Percentiles rank a stretch among this genome's conserved stretches.
These are phyloP conservation scores for Nemurella pictetii DNA, from an alignment of 2,888 invertebrate species.

Conservation along the genomic window DNA sequence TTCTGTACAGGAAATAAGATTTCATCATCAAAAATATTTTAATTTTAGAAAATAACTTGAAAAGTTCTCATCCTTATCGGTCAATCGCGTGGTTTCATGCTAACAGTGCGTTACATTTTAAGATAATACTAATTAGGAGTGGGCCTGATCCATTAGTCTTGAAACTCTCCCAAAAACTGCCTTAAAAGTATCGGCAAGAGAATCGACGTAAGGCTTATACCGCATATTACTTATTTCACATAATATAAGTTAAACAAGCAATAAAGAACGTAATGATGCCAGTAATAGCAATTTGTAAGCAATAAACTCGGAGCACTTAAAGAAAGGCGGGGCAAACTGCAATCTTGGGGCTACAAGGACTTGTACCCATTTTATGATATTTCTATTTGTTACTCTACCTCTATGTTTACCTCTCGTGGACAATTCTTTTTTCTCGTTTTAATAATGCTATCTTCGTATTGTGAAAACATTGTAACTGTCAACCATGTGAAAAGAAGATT, in stretches of 20 bases:
- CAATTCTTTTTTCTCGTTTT: not conserved
- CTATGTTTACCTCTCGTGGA: not conserved
- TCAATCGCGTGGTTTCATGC: not conserved
- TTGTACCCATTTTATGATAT: too few species aligned
- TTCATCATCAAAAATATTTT: not conserved
- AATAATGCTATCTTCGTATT: not conserved
- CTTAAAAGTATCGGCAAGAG: not conserved
- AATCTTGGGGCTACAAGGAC: not conserved
- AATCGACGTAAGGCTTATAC: not conserved
- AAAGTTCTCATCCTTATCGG: not conserved
- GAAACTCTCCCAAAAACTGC: not conserved
- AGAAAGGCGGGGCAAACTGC: not conserved
- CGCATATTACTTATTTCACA: not conserved
- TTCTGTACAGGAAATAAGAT: not conserved
- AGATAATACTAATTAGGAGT: not conserved
- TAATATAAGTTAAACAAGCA: not conserved
- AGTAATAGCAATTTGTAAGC: conserved; percentile 17
- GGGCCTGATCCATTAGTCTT: not conserved
- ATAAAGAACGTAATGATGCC: not conserved
- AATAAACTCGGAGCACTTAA: not conserved
- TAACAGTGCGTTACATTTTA: not conserved
- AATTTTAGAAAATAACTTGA: not conserved
- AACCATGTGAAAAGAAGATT: too few species aligned
- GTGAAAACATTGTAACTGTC: not conserved
- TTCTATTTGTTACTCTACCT: too few species aligned